Percentiles rank a stretch among this genome's conserved stretches.
phyloP scores from a whole-genome alignment of 23 tunicate species.

The Botrylloides violaceus region DNA sequence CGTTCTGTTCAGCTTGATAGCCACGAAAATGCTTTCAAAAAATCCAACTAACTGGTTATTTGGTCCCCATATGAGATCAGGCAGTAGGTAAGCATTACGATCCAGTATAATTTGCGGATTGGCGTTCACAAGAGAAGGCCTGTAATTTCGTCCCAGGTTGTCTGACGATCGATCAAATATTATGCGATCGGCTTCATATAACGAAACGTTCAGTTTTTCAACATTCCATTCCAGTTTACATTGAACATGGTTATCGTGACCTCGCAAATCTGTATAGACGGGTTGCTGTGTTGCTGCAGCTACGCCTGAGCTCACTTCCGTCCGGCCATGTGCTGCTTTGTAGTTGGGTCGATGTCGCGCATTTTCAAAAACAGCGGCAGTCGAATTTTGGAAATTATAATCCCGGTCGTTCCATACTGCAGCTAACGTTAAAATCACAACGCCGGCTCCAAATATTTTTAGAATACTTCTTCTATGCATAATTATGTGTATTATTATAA shows the following conservation, averaged over 20 bases:
- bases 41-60: background rate
- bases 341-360: background rate
- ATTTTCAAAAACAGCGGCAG: background rate
- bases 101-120: background rate
- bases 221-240: background rate
- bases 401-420: background rate
- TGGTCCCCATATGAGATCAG: background rate
- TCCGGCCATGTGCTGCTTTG: background rate
- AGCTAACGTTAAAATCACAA: background rate
- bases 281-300: background rate
- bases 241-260: background rate
- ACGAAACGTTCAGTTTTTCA: background rate
- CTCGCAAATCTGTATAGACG: background rate
- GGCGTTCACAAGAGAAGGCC: background rate
- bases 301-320: background rate
- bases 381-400: background rate
- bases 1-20: background rate
- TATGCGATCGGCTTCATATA: background rate
- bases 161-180: background rate
- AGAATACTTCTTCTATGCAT: background rate
- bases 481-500: too few relatives aligned
- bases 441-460: background rate
- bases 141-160: background rate
- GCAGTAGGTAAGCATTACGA: background rate
- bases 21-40: background rate